phyloP scores from a whole-genome alignment of 2,888 invertebrate genomes.

The Athripsodes cinereus region DNA sequence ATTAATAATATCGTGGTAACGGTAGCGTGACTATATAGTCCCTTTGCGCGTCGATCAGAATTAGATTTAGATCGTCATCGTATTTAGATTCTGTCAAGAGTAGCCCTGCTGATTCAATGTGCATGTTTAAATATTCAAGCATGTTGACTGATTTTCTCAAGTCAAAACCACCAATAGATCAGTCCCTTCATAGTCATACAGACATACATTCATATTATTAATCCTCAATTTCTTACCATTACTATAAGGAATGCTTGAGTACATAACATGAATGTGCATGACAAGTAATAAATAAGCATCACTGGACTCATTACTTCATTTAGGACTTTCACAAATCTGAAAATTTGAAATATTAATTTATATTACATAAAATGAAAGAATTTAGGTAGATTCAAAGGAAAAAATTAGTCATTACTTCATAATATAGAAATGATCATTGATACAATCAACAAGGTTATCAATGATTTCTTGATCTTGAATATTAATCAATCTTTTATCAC shows the following conservation, averaged over 20 bases:
- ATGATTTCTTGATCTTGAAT: background rate
- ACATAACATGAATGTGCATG: constrained; percentile 47
- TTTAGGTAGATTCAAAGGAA: background rate
- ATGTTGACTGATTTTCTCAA: too few species aligned
- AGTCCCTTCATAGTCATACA: too few species aligned
- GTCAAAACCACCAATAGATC: too few species aligned
- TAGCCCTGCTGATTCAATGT: too few species aligned
- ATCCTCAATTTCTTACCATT: constrained; percentile 22
- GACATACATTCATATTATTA: too few species aligned
- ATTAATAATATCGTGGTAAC: too few species aligned
- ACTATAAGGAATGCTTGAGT: constrained; percentile 42
- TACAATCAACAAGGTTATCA: constrained; percentile 16
- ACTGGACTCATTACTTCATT: constrained; percentile 42
- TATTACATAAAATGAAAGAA: background rate
- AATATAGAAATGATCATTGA: constrained; percentile 23
- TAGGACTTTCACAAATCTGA: constrained; percentile 29
- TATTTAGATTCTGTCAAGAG: too few species aligned
- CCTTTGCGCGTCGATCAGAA: too few species aligned
- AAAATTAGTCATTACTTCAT: constrained; percentile 13
- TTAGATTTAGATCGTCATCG: too few species aligned
- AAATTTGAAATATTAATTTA: background rate
- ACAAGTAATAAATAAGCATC: constrained; percentile 44
- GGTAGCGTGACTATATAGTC: too few species aligned
- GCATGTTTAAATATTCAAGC: too few species aligned
- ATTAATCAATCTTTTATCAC: too few species aligned